These are phyloP conservation scores for Phrynosoma blainvillii DNA, from an alignment of 2,113 vertebrate species.

Conservation along the genomic window DNA sequence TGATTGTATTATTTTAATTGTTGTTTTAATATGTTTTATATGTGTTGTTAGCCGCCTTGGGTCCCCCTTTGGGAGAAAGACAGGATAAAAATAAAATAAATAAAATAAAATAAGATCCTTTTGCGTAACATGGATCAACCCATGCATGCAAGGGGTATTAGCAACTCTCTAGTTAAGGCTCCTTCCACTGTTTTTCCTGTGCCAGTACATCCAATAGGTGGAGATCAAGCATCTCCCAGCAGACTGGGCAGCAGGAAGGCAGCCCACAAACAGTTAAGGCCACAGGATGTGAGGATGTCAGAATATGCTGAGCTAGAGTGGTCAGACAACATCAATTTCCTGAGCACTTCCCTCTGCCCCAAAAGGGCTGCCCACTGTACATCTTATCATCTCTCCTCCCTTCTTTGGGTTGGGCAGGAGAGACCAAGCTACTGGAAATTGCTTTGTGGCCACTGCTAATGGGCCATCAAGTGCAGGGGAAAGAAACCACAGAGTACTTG, in stretches of 20 bases:
- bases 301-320: fast-evolving
- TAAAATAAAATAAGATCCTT: no score
- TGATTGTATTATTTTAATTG: no score
- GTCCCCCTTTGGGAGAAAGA: no score
- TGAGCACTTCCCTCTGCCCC: background rate
- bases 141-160: no score
- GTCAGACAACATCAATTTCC: conserved; percentile 3
- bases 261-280: background rate
- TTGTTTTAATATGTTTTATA: no score
- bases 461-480: conserved; percentile 54
- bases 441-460: conserved; percentile 60
- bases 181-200: background rate
- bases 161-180: background rate
- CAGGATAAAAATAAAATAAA: no score
- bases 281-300: fast-evolving
- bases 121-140: no score
- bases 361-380: background rate
- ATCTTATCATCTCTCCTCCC: background rate
- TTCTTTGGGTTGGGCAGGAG: background rate
- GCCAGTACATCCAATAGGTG: background rate
- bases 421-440: conserved; percentile 32
- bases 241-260: fast-evolving
- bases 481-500: conserved; percentile 47
- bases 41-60: no score
- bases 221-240: background rate